Evolutionary conservation across 1,140 invertebrate species (phyloP).

Genomic region (Drosophila tristis): DNA sequence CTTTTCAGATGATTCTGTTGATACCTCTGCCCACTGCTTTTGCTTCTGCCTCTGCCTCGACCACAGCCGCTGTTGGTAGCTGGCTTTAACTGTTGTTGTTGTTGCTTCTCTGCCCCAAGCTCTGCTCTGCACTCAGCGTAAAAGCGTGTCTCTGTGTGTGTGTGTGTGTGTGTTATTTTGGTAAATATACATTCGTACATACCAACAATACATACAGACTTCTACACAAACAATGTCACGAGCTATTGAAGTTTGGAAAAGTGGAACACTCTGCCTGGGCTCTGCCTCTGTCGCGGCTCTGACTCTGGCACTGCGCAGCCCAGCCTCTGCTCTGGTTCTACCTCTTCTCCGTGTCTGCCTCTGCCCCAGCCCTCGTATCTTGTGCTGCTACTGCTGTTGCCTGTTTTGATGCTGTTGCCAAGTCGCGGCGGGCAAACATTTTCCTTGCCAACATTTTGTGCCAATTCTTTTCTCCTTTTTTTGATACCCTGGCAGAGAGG

Average conservation of each 20-base stretch:
- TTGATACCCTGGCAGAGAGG: no score
- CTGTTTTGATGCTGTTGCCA: conserved; percentile 58
- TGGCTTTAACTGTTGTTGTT: conserved; percentile 24
- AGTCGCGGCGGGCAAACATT: conserved; percentile 63
- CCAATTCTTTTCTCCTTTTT: conserved; percentile 27
- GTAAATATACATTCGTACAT: conserved; percentile 15
- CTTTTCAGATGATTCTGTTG: conserved; percentile 48
- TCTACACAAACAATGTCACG: conserved; percentile 75
- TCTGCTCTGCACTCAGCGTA: conserved; percentile 10
- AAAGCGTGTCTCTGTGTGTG: conserved; percentile 12
- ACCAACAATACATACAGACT: conserved; percentile 9
- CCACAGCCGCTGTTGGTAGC: conserved; percentile 25
- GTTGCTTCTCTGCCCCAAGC: conserved; percentile 18
- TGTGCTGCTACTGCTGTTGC: conserved; percentile 3
- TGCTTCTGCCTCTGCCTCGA: neutral
- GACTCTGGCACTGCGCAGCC: neutral
- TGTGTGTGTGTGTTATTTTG: conserved; percentile 24
- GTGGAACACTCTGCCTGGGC: conserved; percentile 64
- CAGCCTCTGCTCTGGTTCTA: no score
- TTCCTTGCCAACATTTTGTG: conserved; percentile 65
- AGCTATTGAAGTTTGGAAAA: conserved; percentile 77
- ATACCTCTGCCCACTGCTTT: no score
- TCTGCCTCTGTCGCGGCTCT: neutral
- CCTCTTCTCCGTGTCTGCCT: no score
- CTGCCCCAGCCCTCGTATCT: neutral